Percentiles rank a stretch among this genome's conserved stretches.
Conservation (phyloP, 2,888 invertebrate genomes). For the Cyclophora albipunctata region DNA sequence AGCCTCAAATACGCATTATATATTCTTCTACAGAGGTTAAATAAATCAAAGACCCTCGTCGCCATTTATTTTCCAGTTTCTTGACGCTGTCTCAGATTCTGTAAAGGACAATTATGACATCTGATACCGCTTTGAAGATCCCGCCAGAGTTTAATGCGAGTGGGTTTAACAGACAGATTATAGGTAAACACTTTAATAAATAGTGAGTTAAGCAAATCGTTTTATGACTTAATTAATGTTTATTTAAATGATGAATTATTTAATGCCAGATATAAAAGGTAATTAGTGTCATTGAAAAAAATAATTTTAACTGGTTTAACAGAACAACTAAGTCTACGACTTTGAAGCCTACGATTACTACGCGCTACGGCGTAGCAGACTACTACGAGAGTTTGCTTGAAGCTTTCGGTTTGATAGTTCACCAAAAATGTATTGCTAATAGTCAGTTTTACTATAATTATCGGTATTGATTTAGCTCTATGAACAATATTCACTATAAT, state of each 20-base stretch:
- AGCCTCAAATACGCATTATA: too few species aligned
- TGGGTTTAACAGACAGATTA: conserved; percentile 23
- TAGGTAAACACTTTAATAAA: conserved; percentile 27
- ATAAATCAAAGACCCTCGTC: conserved; percentile 18
- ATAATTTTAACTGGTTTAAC: too few species aligned
- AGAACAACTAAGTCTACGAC: too few species aligned
- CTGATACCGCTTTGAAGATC: conserved; percentile 38
- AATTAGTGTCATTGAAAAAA: too few species aligned
- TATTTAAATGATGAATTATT: not conserved
- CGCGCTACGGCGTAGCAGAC: too few species aligned
- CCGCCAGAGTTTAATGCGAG: conserved; percentile 26
- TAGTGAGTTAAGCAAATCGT: too few species aligned
- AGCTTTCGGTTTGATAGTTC: not conserved
- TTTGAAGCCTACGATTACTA: too few species aligned
- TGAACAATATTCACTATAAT: not conserved
- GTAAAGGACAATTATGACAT: conserved; percentile 40
- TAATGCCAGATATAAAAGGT: too few species aligned
- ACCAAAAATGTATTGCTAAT: too few species aligned
- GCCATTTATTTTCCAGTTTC: conserved; percentile 8
- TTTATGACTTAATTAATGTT: not conserved
- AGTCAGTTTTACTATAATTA: not conserved
- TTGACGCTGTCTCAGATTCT: conserved; percentile 20
- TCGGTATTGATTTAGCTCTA: not conserved
- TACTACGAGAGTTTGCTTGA: not conserved
- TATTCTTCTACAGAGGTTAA: conserved; percentile 6